These are phyloP conservation scores for Graphium colonna DNA, from an alignment of 2,888 invertebrate species.

Conservation along the genomic window DNA sequence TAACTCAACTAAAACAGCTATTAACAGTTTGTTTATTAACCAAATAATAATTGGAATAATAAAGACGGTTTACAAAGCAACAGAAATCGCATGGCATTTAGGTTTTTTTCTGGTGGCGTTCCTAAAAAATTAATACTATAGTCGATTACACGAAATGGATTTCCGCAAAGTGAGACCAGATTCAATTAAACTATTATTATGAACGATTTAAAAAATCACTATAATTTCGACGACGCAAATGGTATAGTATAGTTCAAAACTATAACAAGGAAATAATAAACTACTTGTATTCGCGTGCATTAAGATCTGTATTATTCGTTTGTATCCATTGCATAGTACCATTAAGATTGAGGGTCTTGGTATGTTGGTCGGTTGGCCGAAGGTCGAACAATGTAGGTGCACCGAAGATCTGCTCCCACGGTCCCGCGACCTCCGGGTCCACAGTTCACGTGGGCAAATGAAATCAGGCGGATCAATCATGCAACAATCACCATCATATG, in stretches of 20 bases:
- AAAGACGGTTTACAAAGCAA: background rate
- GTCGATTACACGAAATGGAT: constrained; percentile 1
- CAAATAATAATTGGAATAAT: background rate
- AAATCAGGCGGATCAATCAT: constrained; percentile 51
- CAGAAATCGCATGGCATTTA: background rate
- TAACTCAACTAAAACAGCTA: no score
- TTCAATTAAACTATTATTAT: constrained; percentile 14
- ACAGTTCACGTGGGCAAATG: constrained; percentile 44
- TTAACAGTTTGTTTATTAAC: no score
- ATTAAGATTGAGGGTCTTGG: constrained; percentile 5
- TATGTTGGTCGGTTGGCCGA: constrained; percentile 18
- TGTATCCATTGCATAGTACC: background rate
- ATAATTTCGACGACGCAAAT: constrained; percentile 9
- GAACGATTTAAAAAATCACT: constrained; percentile 11
- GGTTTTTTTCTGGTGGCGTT: background rate
- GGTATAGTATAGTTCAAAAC: constrained; percentile 3
- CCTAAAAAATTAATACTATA: constrained; percentile 1
- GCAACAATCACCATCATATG: constrained; percentile 26
- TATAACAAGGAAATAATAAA: constrained; percentile 16
- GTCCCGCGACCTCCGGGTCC: constrained; percentile 38
- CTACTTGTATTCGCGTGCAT: background rate
- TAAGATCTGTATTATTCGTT: constrained; percentile 7
- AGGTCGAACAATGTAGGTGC: constrained; percentile 28
- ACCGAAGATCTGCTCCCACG: constrained; percentile 36
- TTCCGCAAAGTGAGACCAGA: background rate